Conservation (phyloP, 2,113 vertebrate genomes). For the Rhizomys pruinosus region DNA sequence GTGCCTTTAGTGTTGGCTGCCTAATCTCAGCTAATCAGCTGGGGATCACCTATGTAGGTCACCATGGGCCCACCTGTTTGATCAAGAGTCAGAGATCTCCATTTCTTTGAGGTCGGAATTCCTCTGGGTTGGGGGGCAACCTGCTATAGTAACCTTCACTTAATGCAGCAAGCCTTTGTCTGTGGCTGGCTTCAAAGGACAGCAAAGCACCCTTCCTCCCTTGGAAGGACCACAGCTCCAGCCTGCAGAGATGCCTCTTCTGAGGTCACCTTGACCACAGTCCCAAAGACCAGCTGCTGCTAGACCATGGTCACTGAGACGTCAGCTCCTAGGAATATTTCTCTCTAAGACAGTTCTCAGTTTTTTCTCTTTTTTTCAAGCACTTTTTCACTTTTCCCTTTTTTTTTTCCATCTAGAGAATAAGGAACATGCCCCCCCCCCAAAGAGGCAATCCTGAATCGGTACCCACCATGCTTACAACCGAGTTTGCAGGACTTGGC, state of each 20-base stretch:
- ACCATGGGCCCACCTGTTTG: slow-evolving; percentile 82
- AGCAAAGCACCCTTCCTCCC: background rate
- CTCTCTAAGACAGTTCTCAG: background rate
- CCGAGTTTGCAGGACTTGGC: slow-evolving; percentile 18
- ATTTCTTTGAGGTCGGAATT: slow-evolving; percentile 81
- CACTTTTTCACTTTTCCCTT: background rate
- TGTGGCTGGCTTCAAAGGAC: background rate
- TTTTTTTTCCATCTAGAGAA: background rate
- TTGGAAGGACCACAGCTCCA: background rate
- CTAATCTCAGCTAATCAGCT: slow-evolving; percentile 73
- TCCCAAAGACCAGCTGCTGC: background rate
- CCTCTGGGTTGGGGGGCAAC: slow-evolving; percentile 74
- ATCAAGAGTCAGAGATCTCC: slow-evolving; percentile 81
- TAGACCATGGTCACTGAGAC: background rate
- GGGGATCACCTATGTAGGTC: slow-evolving; percentile 73
- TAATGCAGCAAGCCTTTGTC: slow-evolving; percentile 28
- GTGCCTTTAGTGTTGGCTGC: background rate
- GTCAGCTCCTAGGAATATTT: background rate
- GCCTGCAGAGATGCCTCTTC: background rate
- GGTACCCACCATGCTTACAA: background rate
- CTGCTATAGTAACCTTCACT: slow-evolving; percentile 81
- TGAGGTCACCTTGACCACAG: background rate
- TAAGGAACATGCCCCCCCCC: background rate
- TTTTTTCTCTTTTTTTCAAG: background rate
- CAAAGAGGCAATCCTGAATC: background rate